Base-by-base conservation (phyloP, 2,888 invertebrate genomes). In the Napeogenes sylphis region DNA sequence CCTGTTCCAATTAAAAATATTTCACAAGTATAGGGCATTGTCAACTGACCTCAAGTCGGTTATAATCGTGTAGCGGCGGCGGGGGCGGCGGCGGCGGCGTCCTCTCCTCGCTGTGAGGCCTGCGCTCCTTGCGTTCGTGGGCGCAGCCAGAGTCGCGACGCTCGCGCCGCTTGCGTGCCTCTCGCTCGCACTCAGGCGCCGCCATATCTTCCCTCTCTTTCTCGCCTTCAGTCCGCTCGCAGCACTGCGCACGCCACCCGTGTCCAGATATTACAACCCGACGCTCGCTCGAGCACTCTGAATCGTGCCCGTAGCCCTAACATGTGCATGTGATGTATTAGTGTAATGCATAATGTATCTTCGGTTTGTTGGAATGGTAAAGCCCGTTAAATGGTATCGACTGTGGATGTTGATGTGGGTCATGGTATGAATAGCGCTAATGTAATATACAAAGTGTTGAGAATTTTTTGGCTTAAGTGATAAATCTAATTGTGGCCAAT, bases 101-200 rank as follows among this genome's bases (percentile, higher is more conserved):
- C n/a, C 90, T 79, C 76, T 90, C 90, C 73, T 90, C 90, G 72
- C 90, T 90, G 70, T 86, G 89, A 51, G 90, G 87, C 62, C 90
- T 77, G 56, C 90, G 76, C 70, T 90, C 90, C 68, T 90, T 90
- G 63, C 90, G 79, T 80, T 90, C 91, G 74, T 88, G 90, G 47
- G 88, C 83, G 73, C 85, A 82, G 64, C 92, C 92, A 63, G 92
- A 91, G 76, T 92, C 92, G n/a, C 92, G 87, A 61, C 92, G 90
- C 83, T 93, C 93, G 76, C 93, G 92, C 56, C 92, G 88, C 82
- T 93, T 93, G 74, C 92, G 91, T 71, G 92, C 91, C 83, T 92
- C 90, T 73, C 92, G 85, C 84, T 91, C 91, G 79, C 92, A 87
- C 82, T 91, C 89, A 60, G 91, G 87, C 68, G 91, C 89, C 71